Percentiles rank a stretch among this genome's conserved stretches.
These are phyloP conservation scores for Sisor rabdophorus DNA, from an alignment of 2,113 vertebrate species.

Conservation along the genomic window DNA sequence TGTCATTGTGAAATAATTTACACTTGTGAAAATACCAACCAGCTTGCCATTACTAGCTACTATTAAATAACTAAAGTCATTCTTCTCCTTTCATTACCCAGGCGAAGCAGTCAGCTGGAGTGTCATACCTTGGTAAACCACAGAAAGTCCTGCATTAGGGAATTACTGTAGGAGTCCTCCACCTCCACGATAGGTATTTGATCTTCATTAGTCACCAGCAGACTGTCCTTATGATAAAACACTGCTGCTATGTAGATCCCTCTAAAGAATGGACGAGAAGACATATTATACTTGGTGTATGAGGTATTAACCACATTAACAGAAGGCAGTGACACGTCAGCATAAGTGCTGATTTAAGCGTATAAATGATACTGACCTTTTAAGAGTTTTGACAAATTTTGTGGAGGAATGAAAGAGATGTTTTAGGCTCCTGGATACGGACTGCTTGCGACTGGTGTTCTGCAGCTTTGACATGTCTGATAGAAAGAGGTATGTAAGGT, in stretches of 20 bases:
- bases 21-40: constrained; percentile 29
- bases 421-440: constrained; percentile 91
- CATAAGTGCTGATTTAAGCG: constrained; percentile 21
- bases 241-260: constrained; percentile 91
- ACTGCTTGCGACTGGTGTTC: constrained; percentile 90
- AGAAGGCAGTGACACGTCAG: constrained; percentile 27
- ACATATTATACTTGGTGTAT: constrained; percentile 19
- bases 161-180: constrained; percentile 89
- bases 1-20: constrained; percentile 27
- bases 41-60: constrained; percentile 37
- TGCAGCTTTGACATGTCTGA: constrained; percentile 85
- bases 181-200: constrained; percentile 98
- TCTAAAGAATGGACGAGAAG: constrained; percentile 65
- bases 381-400: constrained; percentile 96
- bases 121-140: constrained; percentile 93
- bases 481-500: constrained; percentile 49
- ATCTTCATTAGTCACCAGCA: constrained; percentile 94
- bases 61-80: constrained; percentile 23
- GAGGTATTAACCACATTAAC: constrained; percentile 20
- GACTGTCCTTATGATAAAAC: constrained; percentile 92
- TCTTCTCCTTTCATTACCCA: constrained; percentile 32
- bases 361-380: constrained; percentile 72
- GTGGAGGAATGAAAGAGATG: constrained; percentile 96
- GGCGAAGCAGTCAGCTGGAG: constrained; percentile 34
- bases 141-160: constrained; percentile 92